Conservation (phyloP, 2,113 vertebrate species). For the Spheniscus mendiculus region DNA sequence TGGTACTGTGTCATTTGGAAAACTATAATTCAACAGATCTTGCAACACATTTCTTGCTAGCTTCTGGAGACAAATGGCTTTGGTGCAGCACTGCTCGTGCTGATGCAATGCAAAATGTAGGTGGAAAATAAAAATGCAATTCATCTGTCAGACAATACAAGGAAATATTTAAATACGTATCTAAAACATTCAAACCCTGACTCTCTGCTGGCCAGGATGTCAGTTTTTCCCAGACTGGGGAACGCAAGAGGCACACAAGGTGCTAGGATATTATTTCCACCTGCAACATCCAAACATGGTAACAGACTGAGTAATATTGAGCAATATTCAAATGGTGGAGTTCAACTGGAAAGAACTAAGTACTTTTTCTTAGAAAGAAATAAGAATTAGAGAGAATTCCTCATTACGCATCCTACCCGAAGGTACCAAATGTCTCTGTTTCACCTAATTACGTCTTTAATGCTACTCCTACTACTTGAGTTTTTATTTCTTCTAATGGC, state of each 20-base stretch:
- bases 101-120: not conserved
- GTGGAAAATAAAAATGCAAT: not conserved
- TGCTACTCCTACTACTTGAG: not conserved
- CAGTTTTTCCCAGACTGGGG: not conserved
- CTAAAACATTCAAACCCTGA: not conserved
- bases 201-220: not conserved
- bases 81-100: not conserved
- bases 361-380: not conserved
- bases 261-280: not conserved
- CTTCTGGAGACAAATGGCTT: not conserved
- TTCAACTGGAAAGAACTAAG: not conserved
- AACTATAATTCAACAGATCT: not conserved
- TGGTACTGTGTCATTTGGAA: not conserved
- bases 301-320: not conserved
- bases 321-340: not conserved
- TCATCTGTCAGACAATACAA: not conserved
- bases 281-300: not conserved
- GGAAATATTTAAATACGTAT: not conserved
- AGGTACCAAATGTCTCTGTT: not conserved
- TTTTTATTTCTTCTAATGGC: not conserved
- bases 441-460: not conserved
- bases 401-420: not conserved
- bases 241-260: not conserved
- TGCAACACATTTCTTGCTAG: not conserved
- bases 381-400: not conserved